Base-by-base conservation (phyloP, 2,888 invertebrate genomes). In the Drosophila tripunctata region DNA sequence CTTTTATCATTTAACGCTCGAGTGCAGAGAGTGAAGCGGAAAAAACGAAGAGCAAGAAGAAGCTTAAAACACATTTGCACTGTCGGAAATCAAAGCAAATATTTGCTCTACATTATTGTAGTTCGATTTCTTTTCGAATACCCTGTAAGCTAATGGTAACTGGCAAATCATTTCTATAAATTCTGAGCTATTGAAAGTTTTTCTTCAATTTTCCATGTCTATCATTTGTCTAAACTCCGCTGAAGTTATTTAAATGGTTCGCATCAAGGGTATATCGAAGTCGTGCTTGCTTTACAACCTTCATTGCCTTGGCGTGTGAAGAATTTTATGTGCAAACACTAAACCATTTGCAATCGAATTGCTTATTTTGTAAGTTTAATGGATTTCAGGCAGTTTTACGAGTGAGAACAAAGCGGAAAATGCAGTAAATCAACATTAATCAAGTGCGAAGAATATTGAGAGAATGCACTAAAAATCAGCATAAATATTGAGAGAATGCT, bases 1-100 rank as follows among this genome's bases (percentile, higher is more conserved):
- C 30, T 69, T 57, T 69, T 69, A 72, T 72, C 75, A 75, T 36
- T 63, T 63, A 5, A 43, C 63, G 67, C 50, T 36, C 17, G 52
- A 57, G 24, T 30, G 41, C 36, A 50, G 48, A 27, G 30, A 31
- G n/a, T 27, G 12, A 3, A 38, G 15, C 3, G 12, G 27, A 14
- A 21, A 12, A 4, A 24, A n/a, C n/a, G 36, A 21, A 17, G 24
- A 33, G 35, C 7, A n/a, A 47, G 43, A 27, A 36, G 36, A 35
- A 62, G 22, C 21, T 24, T 17, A 36, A 35, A 50, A 50, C 48
- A 50, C 48, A 50, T 50, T 50, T 38, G 36, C 48, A 17, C 36
- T 38, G 48, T 3, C 17, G 8, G 8, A 27, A n/a, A 12, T 17
- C 36, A 50, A 36, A 19, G 36, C 4, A 50, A 36, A 50, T 50